Evolutionary conservation across 2,888 invertebrate genomes (phyloP).

Genomic region (Apamea crenata): DNA sequence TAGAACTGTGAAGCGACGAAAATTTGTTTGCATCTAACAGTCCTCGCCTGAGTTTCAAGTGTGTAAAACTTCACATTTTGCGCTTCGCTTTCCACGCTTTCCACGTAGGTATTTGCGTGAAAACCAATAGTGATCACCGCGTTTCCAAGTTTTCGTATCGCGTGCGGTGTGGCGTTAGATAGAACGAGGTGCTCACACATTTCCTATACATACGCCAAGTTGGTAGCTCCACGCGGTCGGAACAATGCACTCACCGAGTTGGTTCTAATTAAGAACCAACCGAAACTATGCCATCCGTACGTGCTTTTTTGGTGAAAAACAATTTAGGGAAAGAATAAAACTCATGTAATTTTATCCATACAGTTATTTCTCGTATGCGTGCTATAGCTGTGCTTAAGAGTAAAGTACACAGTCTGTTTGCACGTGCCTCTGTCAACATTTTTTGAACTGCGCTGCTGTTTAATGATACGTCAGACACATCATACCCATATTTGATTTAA

Average conservation of each 20-base stretch:
- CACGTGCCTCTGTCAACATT: conserved; percentile 20
- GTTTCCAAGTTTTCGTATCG: conserved; percentile 35
- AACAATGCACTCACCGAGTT: conserved; percentile 42
- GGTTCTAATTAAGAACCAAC: conserved; percentile 43
- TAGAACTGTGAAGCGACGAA: neutral
- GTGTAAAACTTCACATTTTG: neutral
- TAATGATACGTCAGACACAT: conserved; percentile 22
- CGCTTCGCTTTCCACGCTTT: neutral
- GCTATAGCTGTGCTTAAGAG: neutral
- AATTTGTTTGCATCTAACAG: conserved; percentile 3
- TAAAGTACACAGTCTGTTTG: conserved; percentile 30
- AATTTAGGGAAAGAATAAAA: neutral
- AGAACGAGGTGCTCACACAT: conserved; percentile 29
- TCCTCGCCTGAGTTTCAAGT: neutral
- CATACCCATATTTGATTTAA: conserved; percentile 35
- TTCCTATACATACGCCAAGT: conserved; percentile 28
- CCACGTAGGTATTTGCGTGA: conserved; percentile 11
- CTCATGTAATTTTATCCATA: neutral
- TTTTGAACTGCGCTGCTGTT: conserved; percentile 24
- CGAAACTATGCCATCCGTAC: conserved; percentile 14
- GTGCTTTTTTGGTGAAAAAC: conserved; percentile 1
- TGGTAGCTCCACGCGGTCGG: conserved; percentile 19
- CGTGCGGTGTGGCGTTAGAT: conserved; percentile 36
- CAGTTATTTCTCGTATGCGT: neutral
- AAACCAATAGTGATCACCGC: conserved; percentile 22